These are phyloP conservation scores for Agrypnia vestita DNA, from an alignment of 1,140 invertebrate species.

Conservation along the genomic window DNA sequence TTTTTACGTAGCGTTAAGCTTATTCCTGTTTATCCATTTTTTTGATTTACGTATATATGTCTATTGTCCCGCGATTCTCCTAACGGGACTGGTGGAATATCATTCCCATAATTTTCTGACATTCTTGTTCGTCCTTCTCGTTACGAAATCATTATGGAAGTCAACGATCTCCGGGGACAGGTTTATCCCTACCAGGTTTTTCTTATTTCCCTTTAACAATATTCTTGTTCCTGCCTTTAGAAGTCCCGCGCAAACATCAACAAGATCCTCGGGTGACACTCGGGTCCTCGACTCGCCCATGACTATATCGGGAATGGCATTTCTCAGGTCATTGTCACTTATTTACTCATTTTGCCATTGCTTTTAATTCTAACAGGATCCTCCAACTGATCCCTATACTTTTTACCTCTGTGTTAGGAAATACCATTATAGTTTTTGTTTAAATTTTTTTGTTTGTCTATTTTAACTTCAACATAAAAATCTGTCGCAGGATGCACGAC, in stretches of 20 bases:
- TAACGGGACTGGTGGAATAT: too few species aligned
- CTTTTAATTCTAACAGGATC: too few species aligned
- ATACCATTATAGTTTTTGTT: too few species aligned
- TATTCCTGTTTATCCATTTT: too few species aligned
- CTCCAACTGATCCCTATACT: too few species aligned
- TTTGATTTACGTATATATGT: too few species aligned
- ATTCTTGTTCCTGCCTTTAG: slow-evolving; percentile 14
- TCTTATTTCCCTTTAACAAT: slow-evolving; percentile 1
- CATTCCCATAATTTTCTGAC: background rate
- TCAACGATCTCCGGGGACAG: slow-evolving; percentile 3
- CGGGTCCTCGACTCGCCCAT: background rate
- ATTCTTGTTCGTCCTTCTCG: background rate
- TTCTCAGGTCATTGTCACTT: slow-evolving; percentile 6
- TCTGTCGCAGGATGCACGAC: too few species aligned
- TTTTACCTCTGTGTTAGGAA: too few species aligned
- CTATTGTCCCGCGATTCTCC: too few species aligned
- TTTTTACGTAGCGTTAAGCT: too few species aligned
- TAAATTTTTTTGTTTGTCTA: too few species aligned
- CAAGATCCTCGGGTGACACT: slow-evolving; percentile 1
- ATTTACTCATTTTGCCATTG: background rate
- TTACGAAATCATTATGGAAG: slow-evolving; percentile 1
- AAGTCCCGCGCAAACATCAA: slow-evolving; percentile 3
- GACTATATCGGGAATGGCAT: slow-evolving; percentile 17
- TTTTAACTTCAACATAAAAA: too few species aligned
- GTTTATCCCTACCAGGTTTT: slow-evolving; percentile 14